phyloP scores from a whole-genome alignment of 2,797 vertebrate species.

The Cossypha heuglini region DNA sequence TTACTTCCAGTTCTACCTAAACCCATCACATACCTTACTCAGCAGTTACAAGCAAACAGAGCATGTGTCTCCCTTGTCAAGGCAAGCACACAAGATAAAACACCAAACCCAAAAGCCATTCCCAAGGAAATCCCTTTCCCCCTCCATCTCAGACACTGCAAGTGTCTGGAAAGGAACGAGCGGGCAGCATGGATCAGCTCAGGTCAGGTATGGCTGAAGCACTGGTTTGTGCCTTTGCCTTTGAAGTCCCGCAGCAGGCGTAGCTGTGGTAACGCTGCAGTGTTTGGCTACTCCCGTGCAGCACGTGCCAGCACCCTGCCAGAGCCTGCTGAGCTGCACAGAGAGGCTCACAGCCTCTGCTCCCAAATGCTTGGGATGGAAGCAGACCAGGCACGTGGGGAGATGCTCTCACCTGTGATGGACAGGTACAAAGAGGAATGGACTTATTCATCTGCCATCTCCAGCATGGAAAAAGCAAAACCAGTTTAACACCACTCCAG shows the following conservation, averaged over 20 bases:
- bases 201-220: background rate
- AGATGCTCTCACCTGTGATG: background rate
- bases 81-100: background rate
- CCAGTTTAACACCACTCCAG: background rate
- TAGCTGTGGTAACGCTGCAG: background rate
- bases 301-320: background rate
- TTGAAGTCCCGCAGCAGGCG: background rate
- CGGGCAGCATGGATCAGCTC: background rate
- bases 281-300: background rate
- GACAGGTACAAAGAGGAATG: background rate
- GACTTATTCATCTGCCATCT: background rate
- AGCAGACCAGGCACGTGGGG: background rate
- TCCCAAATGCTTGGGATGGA: background rate
- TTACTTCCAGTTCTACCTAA: background rate
- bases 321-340: background rate
- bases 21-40: background rate
- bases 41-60: background rate
- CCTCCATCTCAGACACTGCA: background rate
- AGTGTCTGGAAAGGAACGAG: background rate
- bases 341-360: background rate
- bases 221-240: background rate
- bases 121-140: background rate
- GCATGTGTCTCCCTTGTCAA: background rate
- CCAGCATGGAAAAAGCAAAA: background rate
- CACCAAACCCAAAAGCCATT: background rate